A percentile compares a stretch with the other conserved stretches of the same genome.
phyloP scores from a whole-genome alignment of 2,113 vertebrate species.

The Lipotes vexillifer region DNA sequence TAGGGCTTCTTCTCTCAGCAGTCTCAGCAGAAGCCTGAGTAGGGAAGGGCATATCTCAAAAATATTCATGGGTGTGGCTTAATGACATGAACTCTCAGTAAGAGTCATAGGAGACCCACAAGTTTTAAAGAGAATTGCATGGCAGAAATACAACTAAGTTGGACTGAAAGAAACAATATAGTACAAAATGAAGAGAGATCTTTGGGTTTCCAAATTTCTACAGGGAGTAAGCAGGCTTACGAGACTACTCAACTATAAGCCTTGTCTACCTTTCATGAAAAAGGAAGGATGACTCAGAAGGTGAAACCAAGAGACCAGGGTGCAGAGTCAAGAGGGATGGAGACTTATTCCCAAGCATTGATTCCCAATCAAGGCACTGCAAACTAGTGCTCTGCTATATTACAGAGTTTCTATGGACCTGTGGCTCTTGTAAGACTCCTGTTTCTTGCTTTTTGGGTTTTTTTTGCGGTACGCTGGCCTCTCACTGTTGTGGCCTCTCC shows the following conservation, averaged over 20 bases:
- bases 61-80: not conserved
- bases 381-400: not conserved
- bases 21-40: not conserved
- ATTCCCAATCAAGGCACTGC: not conserved
- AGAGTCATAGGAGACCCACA: not conserved
- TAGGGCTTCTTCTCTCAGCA: not conserved
- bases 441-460: not conserved
- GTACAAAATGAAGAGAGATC: not conserved
- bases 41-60: not conserved
- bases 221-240: not conserved
- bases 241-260: not conserved
- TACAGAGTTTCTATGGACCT: not conserved
- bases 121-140: not conserved
- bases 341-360: not conserved
- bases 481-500: no score
- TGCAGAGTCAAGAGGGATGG: not conserved
- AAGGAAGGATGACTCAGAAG: not conserved
- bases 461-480: no score
- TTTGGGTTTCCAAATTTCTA: not conserved
- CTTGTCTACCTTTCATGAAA: not conserved
- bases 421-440: not conserved
- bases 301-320: not conserved
- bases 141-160: not conserved
- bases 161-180: not conserved
- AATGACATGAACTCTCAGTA: not conserved